A percentile compares a stretch with the other conserved stretches of the same genome.
Conservation (phyloP, 2,888 invertebrate genomes). For the Andrena praecox region DNA sequence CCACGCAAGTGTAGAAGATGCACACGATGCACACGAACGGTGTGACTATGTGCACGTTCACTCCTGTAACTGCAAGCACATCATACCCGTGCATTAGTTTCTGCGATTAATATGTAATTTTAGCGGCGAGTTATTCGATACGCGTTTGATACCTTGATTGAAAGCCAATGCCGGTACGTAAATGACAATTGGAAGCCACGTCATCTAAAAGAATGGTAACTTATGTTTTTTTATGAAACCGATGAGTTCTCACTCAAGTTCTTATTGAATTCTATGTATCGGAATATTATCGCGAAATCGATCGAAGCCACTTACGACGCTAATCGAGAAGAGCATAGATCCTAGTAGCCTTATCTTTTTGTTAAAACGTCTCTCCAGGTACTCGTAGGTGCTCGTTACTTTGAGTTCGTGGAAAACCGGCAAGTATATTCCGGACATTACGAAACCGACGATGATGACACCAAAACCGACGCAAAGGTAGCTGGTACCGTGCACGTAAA, state of each 20-base stretch:
- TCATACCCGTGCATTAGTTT: slow-evolving; percentile 2
- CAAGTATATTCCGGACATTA: slow-evolving; percentile 89
- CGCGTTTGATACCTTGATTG: slow-evolving; percentile 89
- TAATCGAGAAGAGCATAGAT: slow-evolving; percentile 89
- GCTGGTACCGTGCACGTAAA: slow-evolving; percentile 93
- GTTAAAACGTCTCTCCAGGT: slow-evolving; percentile 90
- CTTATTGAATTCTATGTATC: not conserved
- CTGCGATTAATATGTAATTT: not conserved
- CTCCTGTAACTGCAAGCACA: slow-evolving; percentile 91
- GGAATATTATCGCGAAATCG: not conserved
- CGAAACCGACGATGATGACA: slow-evolving; percentile 88
- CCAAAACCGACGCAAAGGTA: slow-evolving; percentile 89
- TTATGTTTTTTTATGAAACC: not conserved
- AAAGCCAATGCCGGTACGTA: slow-evolving; percentile 92
- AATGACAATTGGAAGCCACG: slow-evolving; percentile 92
- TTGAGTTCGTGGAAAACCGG: slow-evolving; percentile 91
- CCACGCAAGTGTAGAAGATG: slow-evolving; percentile 94
- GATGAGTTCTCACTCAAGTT: not conserved
- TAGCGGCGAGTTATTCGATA: not conserved
- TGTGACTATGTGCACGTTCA: slow-evolving; percentile 92
- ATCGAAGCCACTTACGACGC: slow-evolving; percentile 87
- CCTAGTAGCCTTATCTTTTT: slow-evolving; percentile 90
- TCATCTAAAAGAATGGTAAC: slow-evolving; percentile 87
- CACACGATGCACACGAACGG: slow-evolving; percentile 93
- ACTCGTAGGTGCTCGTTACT: slow-evolving; percentile 93